A percentile compares a stretch with the other conserved stretches of the same genome.
Evolutionary conservation across 2,797 vertebrate species (phyloP).

Genomic region (Sparus aurata): DNA sequence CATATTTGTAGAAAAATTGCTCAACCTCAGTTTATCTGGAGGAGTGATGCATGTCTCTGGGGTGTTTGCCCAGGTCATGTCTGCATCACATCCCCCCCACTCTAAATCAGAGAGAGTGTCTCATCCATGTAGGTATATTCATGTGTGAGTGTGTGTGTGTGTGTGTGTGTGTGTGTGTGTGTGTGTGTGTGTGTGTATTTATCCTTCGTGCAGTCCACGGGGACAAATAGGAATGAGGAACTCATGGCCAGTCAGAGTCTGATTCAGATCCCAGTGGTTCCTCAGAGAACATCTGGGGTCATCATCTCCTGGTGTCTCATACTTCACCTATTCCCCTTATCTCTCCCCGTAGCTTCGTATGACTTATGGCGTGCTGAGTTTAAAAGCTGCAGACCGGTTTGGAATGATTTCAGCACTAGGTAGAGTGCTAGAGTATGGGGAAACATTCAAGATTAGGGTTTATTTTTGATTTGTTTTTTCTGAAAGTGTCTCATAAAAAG

Average conservation of each 20-base stretch:
- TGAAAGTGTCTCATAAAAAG: background rate
- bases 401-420: slow-evolving; percentile 15
- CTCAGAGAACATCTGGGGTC: slow-evolving; percentile 76
- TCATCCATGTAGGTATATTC: slow-evolving; percentile 31
- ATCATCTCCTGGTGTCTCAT: slow-evolving; percentile 74
- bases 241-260: slow-evolving; percentile 73
- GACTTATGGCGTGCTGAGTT: slow-evolving; percentile 63
- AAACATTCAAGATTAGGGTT: background rate
- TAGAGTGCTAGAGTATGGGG: slow-evolving; percentile 10
- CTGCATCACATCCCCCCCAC: slow-evolving; percentile 65
- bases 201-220: slow-evolving; percentile 45
- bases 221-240: slow-evolving; percentile 72
- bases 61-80: slow-evolving; percentile 48
- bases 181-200: slow-evolving; percentile 26
- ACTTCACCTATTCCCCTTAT: slow-evolving; percentile 67
- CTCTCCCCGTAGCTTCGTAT: slow-evolving; percentile 45
- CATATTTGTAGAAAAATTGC: background rate
- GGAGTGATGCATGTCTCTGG: slow-evolving; percentile 51
- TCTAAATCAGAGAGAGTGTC: slow-evolving; percentile 54
- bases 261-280: slow-evolving; percentile 77
- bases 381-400: slow-evolving; percentile 40
- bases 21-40: background rate
- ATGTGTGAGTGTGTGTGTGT: slow-evolving; percentile 27
- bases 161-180: slow-evolving; percentile 24
- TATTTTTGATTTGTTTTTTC: background rate